Percentiles rank a stretch among this genome's conserved stretches.
These are phyloP conservation scores for Aythya baeri DNA, from an alignment of 2,113 vertebrate species.

Conservation along the genomic window DNA sequence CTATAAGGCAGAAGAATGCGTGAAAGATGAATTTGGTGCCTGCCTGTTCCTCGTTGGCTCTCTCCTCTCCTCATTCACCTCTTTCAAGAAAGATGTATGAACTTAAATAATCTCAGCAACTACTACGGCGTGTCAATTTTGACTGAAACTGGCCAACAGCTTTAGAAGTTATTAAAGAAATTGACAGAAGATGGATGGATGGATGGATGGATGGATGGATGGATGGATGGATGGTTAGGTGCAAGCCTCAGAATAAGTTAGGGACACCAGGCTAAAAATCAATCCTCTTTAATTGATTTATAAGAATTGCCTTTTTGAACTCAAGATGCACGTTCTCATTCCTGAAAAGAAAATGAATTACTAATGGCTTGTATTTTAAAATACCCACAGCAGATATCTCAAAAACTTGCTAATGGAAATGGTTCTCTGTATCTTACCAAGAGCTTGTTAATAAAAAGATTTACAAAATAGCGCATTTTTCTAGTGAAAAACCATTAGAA, in stretches of 20 bases:
- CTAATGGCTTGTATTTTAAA: not conserved
- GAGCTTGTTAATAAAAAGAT: not conserved
- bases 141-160: conserved; percentile 1
- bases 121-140: not conserved
- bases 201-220: conserved; percentile 21
- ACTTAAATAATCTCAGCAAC: conserved; percentile 15
- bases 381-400: not conserved
- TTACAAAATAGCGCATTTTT: not conserved
- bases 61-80: not conserved
- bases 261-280: not conserved
- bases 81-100: conserved; percentile 11
- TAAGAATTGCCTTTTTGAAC: not conserved
- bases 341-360: not conserved
- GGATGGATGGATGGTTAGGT: not conserved
- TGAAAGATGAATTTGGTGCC: not conserved
- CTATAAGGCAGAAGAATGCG: not conserved
- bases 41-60: not conserved
- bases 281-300: not conserved
- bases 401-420: not conserved
- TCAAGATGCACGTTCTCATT: not conserved
- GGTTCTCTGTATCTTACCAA: not conserved
- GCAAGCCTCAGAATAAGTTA: not conserved
- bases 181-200: not conserved
- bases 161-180: conserved; percentile 25
- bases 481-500: not conserved